Conservation (phyloP, 2,888 invertebrate species). For the Tipula lateralis region DNA sequence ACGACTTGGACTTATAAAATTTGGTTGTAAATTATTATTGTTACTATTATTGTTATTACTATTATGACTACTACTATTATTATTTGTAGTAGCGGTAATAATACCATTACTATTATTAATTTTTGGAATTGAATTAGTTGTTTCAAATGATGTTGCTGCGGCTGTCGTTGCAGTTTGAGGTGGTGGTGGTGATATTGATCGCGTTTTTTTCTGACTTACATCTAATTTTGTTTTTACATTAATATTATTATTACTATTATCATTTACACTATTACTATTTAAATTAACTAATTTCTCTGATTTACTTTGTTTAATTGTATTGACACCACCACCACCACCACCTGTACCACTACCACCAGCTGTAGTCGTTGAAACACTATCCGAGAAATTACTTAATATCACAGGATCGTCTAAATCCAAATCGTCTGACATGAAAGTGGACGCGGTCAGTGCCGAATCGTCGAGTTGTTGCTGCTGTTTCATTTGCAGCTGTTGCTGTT, state of each 20-base stretch:
- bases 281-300: constrained; percentile 25
- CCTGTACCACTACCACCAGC: neutral
- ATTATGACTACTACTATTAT: too few relatives aligned
- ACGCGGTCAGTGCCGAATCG: constrained; percentile 40
- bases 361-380: neutral
- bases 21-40: constrained; percentile 39
- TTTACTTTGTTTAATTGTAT: constrained; percentile 36
- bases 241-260: constrained; percentile 20
- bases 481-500: constrained; percentile 26
- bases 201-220: constrained; percentile 24
- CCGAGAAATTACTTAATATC: constrained; percentile 40
- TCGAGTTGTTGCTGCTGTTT: neutral
- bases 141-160: constrained; percentile 29
- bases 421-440: constrained; percentile 47
- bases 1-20: constrained; percentile 64
- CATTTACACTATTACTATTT: constrained; percentile 27
- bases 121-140: constrained; percentile 24
- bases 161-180: neutral
- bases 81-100: neutral
- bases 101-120: constrained; percentile 34
- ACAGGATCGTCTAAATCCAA: constrained; percentile 49
- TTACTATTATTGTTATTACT: constrained; percentile 29
- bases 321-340: constrained; percentile 36
- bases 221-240: constrained; percentile 28
- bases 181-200: neutral